phyloP scores from a whole-genome alignment of 2,797 vertebrate species.

The Tapera naevia region DNA sequence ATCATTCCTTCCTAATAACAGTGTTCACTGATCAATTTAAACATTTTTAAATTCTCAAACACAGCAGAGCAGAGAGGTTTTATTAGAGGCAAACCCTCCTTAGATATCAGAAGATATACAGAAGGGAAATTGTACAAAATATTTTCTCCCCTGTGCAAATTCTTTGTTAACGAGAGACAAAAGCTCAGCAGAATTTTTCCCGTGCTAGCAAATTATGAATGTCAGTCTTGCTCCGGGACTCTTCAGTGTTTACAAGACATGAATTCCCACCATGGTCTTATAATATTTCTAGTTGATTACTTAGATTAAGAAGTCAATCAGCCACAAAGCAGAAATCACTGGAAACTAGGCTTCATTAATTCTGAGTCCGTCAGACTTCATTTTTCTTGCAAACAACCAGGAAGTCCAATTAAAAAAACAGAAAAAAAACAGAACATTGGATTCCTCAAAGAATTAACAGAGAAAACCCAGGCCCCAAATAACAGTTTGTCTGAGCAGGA shows the following conservation, averaged over 20 bases:
- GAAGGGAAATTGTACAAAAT: not conserved
- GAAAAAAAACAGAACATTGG: not conserved
- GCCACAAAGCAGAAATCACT: slow-evolving; percentile 32
- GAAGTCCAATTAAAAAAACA: slow-evolving; percentile 18
- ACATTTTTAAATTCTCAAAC: not conserved
- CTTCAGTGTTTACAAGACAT: not conserved
- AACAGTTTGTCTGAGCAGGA: not conserved
- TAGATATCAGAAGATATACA: not conserved
- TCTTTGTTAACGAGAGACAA: not conserved
- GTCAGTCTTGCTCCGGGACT: not conserved
- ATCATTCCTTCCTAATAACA: not conserved
- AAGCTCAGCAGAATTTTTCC: not conserved
- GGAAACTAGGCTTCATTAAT: slow-evolving; percentile 25
- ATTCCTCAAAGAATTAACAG: slow-evolving; percentile 9
- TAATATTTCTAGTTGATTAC: slow-evolving; percentile 35
- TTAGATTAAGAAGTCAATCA: slow-evolving; percentile 45
- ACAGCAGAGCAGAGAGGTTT: not conserved
- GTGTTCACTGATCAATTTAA: not conserved
- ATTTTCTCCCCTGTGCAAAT: not conserved
- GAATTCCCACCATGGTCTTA: not conserved
- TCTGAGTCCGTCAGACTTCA: not conserved
- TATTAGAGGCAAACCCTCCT: not conserved
- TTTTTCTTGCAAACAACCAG: slow-evolving; percentile 28
- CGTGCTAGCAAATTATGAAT: not conserved
- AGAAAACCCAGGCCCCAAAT: not conserved